phyloP scores from a whole-genome alignment of 2,888 invertebrate genomes.

The Andrena trimmerana region DNA sequence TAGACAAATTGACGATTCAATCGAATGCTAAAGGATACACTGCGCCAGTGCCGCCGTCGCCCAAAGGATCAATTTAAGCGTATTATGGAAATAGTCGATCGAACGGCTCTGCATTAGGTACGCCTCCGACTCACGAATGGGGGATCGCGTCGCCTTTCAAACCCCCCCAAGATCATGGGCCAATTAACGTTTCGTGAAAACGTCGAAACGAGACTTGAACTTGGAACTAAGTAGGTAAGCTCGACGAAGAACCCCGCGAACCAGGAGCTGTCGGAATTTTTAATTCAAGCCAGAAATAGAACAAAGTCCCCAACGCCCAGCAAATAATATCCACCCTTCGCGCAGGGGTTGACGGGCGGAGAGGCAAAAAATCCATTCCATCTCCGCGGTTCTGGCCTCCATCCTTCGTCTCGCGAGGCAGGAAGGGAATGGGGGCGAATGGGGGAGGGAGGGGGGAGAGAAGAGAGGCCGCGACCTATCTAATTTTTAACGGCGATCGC shows the following conservation, averaged over 20 bases:
- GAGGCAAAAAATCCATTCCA: constrained; percentile 24
- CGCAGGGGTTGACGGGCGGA: not conserved
- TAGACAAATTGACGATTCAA: constrained; percentile 85
- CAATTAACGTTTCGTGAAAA: constrained; percentile 10
- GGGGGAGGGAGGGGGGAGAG: constrained; percentile 1
- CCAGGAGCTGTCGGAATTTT: not conserved
- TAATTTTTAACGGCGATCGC: constrained; percentile 76
- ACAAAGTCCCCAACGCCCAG: constrained; percentile 7
- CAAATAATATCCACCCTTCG: constrained; percentile 27
- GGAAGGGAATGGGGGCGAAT: constrained; percentile 8
- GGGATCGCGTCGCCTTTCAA: constrained; percentile 19
- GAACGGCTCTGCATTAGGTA: constrained; percentile 32
- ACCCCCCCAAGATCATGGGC: not conserved
- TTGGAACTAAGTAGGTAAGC: not conserved
- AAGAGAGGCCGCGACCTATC: constrained; percentile 66
- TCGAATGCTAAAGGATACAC: constrained; percentile 81
- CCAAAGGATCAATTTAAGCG: constrained; percentile 73
- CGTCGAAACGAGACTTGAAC: not conserved
- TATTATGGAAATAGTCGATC: constrained; percentile 71
- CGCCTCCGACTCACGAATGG: not conserved
- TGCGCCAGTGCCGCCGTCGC: constrained; percentile 69
- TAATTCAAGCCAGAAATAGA: not conserved
- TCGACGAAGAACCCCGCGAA: not conserved
- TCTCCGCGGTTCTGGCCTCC: constrained; percentile 32
- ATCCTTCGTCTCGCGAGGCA: constrained; percentile 19